Evolutionary conservation across 2,888 invertebrate species (phyloP), one percentile per base, ranked within the genome.

Genomic region (Merodon equestris): DNA sequence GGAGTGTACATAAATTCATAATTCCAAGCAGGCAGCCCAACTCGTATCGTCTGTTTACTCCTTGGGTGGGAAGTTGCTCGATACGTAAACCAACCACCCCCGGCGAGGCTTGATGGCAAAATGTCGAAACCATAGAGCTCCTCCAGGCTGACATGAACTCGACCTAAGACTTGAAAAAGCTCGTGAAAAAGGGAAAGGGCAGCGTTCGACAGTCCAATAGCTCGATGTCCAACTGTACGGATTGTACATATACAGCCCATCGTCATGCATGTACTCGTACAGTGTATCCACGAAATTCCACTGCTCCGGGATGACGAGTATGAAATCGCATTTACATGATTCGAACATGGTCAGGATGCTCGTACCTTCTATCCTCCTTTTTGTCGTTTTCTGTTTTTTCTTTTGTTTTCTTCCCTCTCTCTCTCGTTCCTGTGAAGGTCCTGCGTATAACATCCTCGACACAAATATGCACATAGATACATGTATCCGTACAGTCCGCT

Each of bases 1-100:
- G 60, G 18, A n/a, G 68, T 70, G 63, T 79, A 74, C 58, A 79
- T 79, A 79, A 79, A 79, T 79, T 74, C 68, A 79, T 79, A 79
- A 74, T 64, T 70, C 64, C 74, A 58, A 36, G 5, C 40, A 40
- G 3, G 1, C 40, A 40, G 57, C 42, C 51, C 44, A 27, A 45
- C 50, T 67, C 34, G 17, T 50, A 5, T 51, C 42, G 12, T 54
- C 10, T 40, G 27, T 63, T 57, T 42, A 12, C 1, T 5, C 12
- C 12, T 38, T 56, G 47, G 18, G 3, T 34, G n/a, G 44, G 9
- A n/a, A 18, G 9, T 13, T 27, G 1, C 9, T 42, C 40, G n/a
- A 42, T n/a, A 53, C 36, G 34, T 18, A 10, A 15, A 66, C 3
- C 40, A 51, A 48, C 60, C 60, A 60, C 48, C 67, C 48, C 1